Evolutionary conservation across 2,888 invertebrate genomes (phyloP), one percentile per base, ranked within the genome.

Genomic region (Caradrina clavipalpis): DNA sequence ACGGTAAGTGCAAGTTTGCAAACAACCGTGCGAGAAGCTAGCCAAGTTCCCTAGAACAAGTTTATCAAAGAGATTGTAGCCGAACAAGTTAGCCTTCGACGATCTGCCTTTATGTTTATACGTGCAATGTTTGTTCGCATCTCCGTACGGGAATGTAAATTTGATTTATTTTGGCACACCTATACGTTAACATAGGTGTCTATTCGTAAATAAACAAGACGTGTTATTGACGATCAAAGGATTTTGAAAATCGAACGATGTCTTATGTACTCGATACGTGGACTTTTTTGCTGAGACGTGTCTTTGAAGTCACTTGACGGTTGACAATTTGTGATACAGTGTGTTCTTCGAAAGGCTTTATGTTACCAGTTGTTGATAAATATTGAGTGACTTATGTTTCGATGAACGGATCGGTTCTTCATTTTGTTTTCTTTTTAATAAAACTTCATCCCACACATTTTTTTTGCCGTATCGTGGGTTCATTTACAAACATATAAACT

Each of bases 1-100:
- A 92, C 90, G 93, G 91, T 93, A 93, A 94, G 93, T 93, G 93
- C 91, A 93, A 94, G 93, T 94, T 94, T 90, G 90, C 93, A 92
- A 93, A 93, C 94, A 91, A 89, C 89, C 92, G 90, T 88, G 89
- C 90, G 86, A 90, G 90, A 82, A 90, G 86, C 88, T 71, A 77
- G 84, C 86, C 90, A 93, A 95, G 91, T 94, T 94, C 85, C 80
- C 78, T 78, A 70, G 87, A 82, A 87, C 85, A 90, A 91, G 89
- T 91, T 90, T 90, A 90, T 91, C 89, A 90, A 90, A 91, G 91
- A 90, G 91, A 90, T 90, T 90, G 91, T 90, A 89, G 89, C 88
- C 69, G 89, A 91, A 91, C 91, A 92, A 94, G 92, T 95, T 93
- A 91, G 91, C 90, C 91, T 91, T 89, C 90, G 85, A 81, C 86